These are phyloP conservation scores for Notechis scutatus DNA, from an alignment of 2,113 vertebrate species.

Conservation along the genomic window DNA sequence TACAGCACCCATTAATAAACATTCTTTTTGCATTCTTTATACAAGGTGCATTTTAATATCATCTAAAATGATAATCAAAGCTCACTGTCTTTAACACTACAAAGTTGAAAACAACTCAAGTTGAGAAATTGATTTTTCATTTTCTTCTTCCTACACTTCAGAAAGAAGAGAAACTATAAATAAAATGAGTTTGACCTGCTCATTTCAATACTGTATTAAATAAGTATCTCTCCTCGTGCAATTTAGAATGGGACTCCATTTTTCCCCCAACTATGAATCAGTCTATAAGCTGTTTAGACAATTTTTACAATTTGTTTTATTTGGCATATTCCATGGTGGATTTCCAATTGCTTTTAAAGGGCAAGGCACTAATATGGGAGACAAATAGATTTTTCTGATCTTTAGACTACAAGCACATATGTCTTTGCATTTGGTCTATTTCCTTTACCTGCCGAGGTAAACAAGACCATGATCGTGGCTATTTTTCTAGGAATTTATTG, in stretches of 20 bases:
- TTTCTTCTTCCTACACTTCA: neutral
- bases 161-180: neutral
- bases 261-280: neutral
- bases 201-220: neutral
- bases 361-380: neutral
- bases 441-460: neutral
- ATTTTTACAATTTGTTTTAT: neutral
- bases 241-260: neutral
- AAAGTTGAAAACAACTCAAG: neutral
- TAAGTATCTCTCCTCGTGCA: neutral
- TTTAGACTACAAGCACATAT: neutral
- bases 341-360: neutral
- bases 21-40: neutral
- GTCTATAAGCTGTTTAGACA: neutral
- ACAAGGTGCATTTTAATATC: neutral
- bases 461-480: neutral
- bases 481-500: neutral
- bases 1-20: neutral
- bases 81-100: neutral
- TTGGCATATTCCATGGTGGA: neutral
- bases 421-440: neutral
- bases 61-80: neutral
- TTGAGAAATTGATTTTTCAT: neutral
- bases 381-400: neutral
- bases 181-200: neutral